Evolutionary conservation across 2,113 vertebrate species (phyloP), one percentile per base, ranked within the genome.

Genomic region (Pseudorhombus dupliciocellatus): DNA sequence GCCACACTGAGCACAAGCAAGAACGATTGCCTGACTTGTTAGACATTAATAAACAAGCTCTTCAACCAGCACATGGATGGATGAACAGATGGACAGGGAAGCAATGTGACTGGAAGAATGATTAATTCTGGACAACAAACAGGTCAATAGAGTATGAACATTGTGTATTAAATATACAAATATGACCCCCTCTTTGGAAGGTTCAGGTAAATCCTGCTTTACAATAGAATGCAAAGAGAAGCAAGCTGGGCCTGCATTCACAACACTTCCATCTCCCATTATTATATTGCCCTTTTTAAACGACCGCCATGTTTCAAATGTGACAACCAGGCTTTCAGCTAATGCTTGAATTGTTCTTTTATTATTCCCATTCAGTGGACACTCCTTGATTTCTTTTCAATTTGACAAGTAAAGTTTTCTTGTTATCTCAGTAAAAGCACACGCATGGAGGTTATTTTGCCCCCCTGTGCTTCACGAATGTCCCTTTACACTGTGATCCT

Each of bases 251-350:
- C 55, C 58, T 72, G 52, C 42, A 75, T 83, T 85, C 75, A 74
- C 71, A 83, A 80, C 67, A 81, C 60, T 84, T 91, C 86, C 76
- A 84, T 87, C 70, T 90, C 28, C 64, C 46, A 78, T 81, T 81
- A 72, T 48, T 87, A 83, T 86, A 80, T 80, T 81, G 75, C 67
- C 73, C 84, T 90, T 90, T 89, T 7, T 62, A 88, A 90, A 85
- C 86, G 70, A 86, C 81, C 71, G 84, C 77, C 71, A 89, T 89
- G 75, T 80, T 88, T 89, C 83, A 86, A 77, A 87, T 63, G 57
- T 73, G 87, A 87, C 87, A 87, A 80, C 82, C 71, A 71, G 52
- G 66, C 80, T 80, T 84, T 75, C 30, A 79, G 56, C 70, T 76
- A 75, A 77, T 80, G 69, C 76, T 73, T 60, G 59, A 69, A 74